Evolutionary conservation across 2,888 invertebrate genomes (phyloP).

Genomic region (Ganaspis brasiliensis): DNA sequence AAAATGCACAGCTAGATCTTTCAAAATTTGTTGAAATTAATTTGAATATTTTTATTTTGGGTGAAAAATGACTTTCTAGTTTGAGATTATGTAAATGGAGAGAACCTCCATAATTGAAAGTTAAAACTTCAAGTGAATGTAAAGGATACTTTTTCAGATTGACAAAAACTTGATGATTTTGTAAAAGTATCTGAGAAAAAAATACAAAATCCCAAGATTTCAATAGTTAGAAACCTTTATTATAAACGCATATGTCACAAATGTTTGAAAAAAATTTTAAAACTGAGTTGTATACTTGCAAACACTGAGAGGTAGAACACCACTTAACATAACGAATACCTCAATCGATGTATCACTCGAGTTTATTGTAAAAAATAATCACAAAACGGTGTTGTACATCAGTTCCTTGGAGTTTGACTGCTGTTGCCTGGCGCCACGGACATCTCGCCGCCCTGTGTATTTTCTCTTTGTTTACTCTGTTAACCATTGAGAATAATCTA

Average conservation of each 20-base stretch:
- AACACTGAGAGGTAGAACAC: not conserved
- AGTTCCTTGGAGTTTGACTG: conserved; percentile 81
- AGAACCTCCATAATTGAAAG: too few relatives aligned
- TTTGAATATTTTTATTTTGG: too few relatives aligned
- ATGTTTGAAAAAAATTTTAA: not conserved
- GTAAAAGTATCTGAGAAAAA: not conserved
- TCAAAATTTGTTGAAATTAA: too few relatives aligned
- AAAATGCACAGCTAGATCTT: too few relatives aligned
- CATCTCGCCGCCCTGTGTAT: conserved; percentile 83
- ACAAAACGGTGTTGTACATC: conserved; percentile 55
- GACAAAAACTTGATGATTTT: too few relatives aligned
- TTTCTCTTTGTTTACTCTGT: conserved; percentile 83
- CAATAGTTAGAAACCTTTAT: conserved; percentile 15
- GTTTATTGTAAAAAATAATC: conserved; percentile 24
- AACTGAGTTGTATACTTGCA: conserved; percentile 1
- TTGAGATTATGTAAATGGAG: too few relatives aligned
- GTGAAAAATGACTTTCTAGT: too few relatives aligned
- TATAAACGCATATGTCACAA: conserved; percentile 9
- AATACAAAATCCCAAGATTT: not conserved
- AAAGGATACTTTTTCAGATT: too few relatives aligned
- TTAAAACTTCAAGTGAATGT: too few relatives aligned
- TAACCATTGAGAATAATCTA: conserved; percentile 61
- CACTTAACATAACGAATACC: conserved; percentile 7
- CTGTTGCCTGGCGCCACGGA: conserved; percentile 83
- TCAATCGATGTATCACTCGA: conserved; percentile 18